phyloP scores from a whole-genome alignment of 2,113 vertebrate species.

The Craseonycteris thonglongyai region DNA sequence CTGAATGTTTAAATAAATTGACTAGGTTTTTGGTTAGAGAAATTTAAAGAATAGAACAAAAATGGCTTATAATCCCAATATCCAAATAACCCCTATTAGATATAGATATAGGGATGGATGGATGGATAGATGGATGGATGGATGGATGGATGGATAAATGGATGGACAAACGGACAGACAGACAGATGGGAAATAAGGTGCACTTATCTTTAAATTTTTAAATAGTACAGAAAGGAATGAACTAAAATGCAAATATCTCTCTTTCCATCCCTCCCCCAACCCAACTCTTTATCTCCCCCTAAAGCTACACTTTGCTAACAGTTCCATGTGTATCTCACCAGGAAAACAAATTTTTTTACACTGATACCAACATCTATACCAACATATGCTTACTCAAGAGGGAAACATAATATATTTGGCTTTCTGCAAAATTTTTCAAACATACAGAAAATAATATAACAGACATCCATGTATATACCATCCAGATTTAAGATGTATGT shows the following conservation, averaged over 20 bases:
- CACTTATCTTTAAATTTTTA: background rate
- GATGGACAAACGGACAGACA: too few species aligned
- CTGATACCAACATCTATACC: slow-evolving; percentile 3
- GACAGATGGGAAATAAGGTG: background rate
- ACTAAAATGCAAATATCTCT: background rate
- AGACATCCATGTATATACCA: background rate
- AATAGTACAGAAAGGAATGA: background rate
- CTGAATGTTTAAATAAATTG: background rate
- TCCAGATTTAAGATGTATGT: slow-evolving; percentile 45
- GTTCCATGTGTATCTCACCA: slow-evolving; percentile 56
- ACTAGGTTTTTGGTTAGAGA: background rate
- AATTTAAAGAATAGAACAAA: background rate
- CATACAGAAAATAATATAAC: slow-evolving; percentile 55
- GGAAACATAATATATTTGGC: slow-evolving; percentile 58
- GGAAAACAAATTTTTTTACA: slow-evolving; percentile 53
- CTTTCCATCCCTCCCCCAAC: background rate
- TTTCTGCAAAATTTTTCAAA: slow-evolving; percentile 45
- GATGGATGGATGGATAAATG: background rate
- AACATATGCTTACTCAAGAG: slow-evolving; percentile 63
- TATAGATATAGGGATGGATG: background rate
- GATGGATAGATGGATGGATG: too few species aligned
- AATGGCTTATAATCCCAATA: background rate
- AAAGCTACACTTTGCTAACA: slow-evolving; percentile 31
- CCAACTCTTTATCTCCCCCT: slow-evolving; percentile 25
- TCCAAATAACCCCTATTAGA: background rate